phyloP scores from a whole-genome alignment of 1,140 invertebrate species.

The Drosophila pandora region DNA sequence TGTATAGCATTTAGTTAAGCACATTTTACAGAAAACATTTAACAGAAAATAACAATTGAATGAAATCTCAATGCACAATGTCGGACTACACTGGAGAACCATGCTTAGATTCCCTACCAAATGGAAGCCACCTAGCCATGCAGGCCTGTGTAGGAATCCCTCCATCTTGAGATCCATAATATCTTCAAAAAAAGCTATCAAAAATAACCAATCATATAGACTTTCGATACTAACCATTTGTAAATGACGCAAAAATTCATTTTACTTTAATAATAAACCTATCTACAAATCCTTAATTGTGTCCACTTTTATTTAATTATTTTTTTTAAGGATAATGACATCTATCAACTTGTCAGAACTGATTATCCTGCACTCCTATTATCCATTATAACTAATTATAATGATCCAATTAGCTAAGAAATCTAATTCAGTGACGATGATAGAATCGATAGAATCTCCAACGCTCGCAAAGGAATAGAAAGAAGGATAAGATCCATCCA shows the following conservation, averaged over 20 bases:
- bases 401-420: not conserved
- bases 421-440: not conserved
- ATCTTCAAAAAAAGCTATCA: not conserved
- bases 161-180: slow-evolving; percentile 10
- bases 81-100: not conserved
- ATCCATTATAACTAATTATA: not conserved
- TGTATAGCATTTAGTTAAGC: slow-evolving; percentile 12
- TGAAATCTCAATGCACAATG: slow-evolving; percentile 31
- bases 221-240: slow-evolving; percentile 33
- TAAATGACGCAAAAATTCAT: slow-evolving; percentile 31
- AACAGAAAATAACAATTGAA: not conserved
- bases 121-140: not conserved
- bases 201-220: slow-evolving; percentile 4
- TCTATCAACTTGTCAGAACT: too few species aligned
- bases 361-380: not conserved
- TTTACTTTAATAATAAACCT: slow-evolving; percentile 22
- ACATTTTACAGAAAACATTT: not conserved
- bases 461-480: slow-evolving; percentile 14
- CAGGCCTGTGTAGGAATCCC: slow-evolving; percentile 1
- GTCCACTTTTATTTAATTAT: not conserved
- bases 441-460: slow-evolving; percentile 1
- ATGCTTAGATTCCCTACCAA: not conserved
- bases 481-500: slow-evolving; percentile 19
- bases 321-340: not conserved
- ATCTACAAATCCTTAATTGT: slow-evolving; percentile 10